Percentiles rank a stretch among this genome's conserved stretches.
These are phyloP conservation scores for Gymnocephalus cernua DNA, from an alignment of 2,113 vertebrate genomes.

Conservation along the genomic window DNA sequence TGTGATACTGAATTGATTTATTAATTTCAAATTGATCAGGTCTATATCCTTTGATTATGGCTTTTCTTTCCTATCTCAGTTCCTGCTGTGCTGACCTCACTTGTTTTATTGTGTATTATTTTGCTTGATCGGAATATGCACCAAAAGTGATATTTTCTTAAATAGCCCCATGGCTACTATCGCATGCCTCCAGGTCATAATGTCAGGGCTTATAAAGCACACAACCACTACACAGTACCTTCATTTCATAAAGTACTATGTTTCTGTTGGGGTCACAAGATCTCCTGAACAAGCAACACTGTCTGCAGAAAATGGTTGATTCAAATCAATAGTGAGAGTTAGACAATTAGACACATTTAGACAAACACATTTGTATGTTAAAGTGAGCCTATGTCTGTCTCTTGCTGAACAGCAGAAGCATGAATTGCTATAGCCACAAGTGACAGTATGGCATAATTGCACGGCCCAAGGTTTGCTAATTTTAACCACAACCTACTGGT, in stretches of 20 bases:
- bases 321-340: neutral
- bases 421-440: neutral
- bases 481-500: neutral
- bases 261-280: neutral
- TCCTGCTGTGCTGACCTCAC: neutral
- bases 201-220: neutral
- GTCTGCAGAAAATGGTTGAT: neutral
- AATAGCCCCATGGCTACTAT: neutral
- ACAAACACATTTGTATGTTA: neutral
- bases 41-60: neutral
- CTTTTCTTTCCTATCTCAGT: neutral
- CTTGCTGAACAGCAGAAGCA: neutral
- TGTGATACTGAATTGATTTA: neutral
- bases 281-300: neutral
- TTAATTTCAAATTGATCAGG: neutral
- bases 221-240: neutral
- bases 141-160: neutral
- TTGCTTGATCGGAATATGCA: neutral
- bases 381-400: neutral
- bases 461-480: neutral
- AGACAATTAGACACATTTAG: too few species aligned
- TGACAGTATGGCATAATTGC: neutral
- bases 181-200: neutral
- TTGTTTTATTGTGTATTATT: neutral
- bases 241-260: neutral